A percentile compares a stretch with the other conserved stretches of the same genome.
Evolutionary conservation across 64 coral and sea anemone genomes (phyloP).

Genomic region (Pocillopora damicornis): DNA sequence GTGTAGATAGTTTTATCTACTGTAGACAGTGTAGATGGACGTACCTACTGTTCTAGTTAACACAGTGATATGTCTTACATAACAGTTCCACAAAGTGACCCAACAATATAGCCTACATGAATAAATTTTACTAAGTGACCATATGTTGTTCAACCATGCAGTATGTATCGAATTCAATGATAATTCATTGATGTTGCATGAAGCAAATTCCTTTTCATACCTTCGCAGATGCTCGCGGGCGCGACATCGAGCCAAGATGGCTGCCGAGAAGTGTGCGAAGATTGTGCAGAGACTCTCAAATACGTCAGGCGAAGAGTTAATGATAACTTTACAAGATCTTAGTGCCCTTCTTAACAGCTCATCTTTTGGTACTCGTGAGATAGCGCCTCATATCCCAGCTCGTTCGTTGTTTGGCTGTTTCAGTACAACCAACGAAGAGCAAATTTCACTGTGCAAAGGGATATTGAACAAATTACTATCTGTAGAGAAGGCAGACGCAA

Average conservation of each 20-base stretch:
- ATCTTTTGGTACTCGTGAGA: conserved; percentile 47
- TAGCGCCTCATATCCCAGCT: conserved; percentile 48
- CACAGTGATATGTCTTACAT: no score
- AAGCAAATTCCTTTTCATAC: neutral
- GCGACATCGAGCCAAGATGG: conserved; percentile 64
- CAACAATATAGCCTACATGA: no score
- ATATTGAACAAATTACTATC: conserved; percentile 84
- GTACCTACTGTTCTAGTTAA: no score
- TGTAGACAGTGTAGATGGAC: no score
- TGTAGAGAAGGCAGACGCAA: conserved; percentile 69
- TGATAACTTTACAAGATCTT: conserved; percentile 57
- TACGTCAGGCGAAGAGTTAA: conserved; percentile 59
- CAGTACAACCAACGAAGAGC: conserved; percentile 65
- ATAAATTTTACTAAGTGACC: no score
- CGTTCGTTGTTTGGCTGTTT: conserved; percentile 75
- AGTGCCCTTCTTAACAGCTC: conserved; percentile 66
- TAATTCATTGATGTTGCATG: neutral
- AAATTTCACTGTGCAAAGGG: conserved; percentile 69
- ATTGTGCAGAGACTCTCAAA: conserved; percentile 70
- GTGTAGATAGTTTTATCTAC: no score
- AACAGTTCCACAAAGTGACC: no score
- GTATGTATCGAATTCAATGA: no score
- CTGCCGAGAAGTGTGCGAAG: conserved; percentile 62
- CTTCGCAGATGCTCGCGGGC: conserved; percentile 1
- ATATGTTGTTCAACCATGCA: no score